Evolutionary conservation across 2,113 vertebrate genomes (phyloP).

Genomic region (Aptenodytes patagonicus): DNA sequence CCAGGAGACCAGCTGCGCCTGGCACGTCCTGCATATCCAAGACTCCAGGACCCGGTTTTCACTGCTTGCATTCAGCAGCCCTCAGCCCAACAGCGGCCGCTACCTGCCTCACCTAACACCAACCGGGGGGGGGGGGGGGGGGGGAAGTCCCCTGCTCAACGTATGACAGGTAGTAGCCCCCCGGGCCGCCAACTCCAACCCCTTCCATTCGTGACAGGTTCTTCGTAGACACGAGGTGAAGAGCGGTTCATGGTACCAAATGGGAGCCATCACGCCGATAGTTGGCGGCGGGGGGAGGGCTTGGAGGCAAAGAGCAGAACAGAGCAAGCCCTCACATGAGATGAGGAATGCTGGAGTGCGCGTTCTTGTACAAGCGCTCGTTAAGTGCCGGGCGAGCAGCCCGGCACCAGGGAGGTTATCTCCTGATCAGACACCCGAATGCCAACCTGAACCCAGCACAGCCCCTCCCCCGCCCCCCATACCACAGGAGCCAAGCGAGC

Average conservation of each 20-base stretch:
- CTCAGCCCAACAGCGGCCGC: not conserved
- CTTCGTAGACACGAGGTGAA: rapidly evolving
- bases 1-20: not conserved
- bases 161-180: rapidly evolving
- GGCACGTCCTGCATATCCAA: not conserved
- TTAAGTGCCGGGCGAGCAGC: rapidly evolving
- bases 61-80: not conserved
- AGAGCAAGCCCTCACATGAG: rapidly evolving
- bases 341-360: rapidly evolving
- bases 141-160: rapidly evolving
- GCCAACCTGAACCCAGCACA: not conserved
- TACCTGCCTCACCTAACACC: rapidly evolving
- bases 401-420: rapidly evolving
- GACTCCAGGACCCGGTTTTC: rapidly evolving
- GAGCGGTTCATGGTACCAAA: rapidly evolving
- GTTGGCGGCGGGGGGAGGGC: rapidly evolving
- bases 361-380: rapidly evolving
- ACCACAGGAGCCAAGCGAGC: not conserved
- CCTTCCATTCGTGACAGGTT: rapidly evolving
- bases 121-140: too few relatives aligned
- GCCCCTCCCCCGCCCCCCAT: rapidly evolving
- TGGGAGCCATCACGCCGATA: rapidly evolving
- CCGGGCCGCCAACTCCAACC: not conserved
- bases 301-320: not conserved
- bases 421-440: rapidly evolving